Base-by-base conservation (phyloP, 2,888 invertebrate genomes). In the Pseudeuparius sepicola region DNA sequence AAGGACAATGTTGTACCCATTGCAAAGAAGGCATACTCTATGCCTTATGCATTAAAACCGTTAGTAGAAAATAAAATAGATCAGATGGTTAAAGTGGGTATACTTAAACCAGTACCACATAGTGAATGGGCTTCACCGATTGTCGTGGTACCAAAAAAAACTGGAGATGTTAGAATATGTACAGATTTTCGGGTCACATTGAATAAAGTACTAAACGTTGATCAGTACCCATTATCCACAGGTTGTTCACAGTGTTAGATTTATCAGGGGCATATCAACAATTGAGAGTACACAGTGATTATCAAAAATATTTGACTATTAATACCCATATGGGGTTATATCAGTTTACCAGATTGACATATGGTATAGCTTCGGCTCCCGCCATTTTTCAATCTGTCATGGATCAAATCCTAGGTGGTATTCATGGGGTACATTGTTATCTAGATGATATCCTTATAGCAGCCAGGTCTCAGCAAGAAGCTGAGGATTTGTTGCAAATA, bases 221-320 rank as follows among this genome's bases (percentile, higher is more conserved):
- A 39, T 15, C 31, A 36, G 10, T 33, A 33, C n/a, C 33, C 33
- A n/a, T 14, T 33, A 17, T 16, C 24, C 14, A 25, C 49, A 4
- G 39, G 40, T 9, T 28, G 6, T 55, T 48, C 37, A 41, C 45
- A 26, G 42, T 47, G 2, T 18, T 53, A 12, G 52, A 55, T 46
- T 43, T 52, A 14, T 40, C 36, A 27, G 43, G 49, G 14, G 52
- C 52, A 14, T 53, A 51, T 40, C 46, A 48, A 28, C 53, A 55
- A 37, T 34, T 52, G 13, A 26, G 40, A 36, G 35, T 51, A n/a
- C 36, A 39, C 28, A 43, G 46, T 23, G 29, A 30, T n/a, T 51
- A 48, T 15, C 36, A 41, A 38, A 34, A 46, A 25, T 34, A 43
- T 13, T 40, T 52, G 14, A 52, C 48, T 16, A 48, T 55, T 15